These are phyloP conservation scores for Callorhinus ursinus DNA, from an alignment of 2,113 vertebrate genomes.

Conservation along the genomic window DNA sequence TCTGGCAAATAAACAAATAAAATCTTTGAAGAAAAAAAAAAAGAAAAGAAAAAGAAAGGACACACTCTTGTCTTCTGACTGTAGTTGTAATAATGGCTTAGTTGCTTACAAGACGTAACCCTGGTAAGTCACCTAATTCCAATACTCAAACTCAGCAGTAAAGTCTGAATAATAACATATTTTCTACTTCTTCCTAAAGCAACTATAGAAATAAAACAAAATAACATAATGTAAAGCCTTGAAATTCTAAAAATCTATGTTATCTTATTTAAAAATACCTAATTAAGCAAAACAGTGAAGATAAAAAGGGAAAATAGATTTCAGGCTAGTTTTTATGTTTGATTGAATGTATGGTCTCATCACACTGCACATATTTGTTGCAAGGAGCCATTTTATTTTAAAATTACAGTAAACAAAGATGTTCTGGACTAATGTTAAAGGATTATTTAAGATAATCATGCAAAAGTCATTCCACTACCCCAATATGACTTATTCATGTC, in stretches of 20 bases:
- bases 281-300: constrained; percentile 38
- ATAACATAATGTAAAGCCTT: constrained; percentile 3
- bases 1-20: too few species aligned
- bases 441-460: constrained; percentile 1
- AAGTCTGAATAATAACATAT: background rate
- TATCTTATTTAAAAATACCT: constrained; percentile 46
- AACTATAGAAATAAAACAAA: constrained; percentile 19
- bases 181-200: constrained; percentile 31
- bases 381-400: background rate
- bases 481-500: background rate
- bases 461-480: constrained; percentile 6
- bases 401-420: background rate
- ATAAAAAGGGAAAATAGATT: constrained; percentile 32
- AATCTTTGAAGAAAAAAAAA: too few species aligned
- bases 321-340: constrained; percentile 28
- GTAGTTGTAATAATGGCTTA: background rate
- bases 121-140: background rate
- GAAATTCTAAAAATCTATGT: background rate
- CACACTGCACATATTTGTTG: background rate
- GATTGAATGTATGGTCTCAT: background rate
- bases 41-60: background rate
- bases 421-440: background rate
- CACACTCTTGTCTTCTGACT: background rate
- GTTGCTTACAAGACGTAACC: background rate
- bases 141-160: background rate